phyloP scores from a whole-genome alignment of 2,797 vertebrate species.

The Gastrophryne carolinensis region DNA sequence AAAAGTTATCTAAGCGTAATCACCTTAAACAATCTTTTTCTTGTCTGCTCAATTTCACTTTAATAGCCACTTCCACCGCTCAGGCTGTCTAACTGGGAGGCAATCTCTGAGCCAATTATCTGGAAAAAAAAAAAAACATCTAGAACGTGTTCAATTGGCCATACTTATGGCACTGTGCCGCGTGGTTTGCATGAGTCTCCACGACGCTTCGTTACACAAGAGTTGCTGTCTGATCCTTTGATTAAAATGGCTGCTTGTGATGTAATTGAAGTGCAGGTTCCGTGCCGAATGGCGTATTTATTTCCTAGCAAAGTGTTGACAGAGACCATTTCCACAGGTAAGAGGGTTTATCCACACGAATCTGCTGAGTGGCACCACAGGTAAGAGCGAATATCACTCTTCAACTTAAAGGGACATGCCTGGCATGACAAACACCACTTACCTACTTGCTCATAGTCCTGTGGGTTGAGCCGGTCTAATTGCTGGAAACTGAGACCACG shows the following conservation, averaged over 20 bases:
- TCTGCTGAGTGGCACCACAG: background rate
- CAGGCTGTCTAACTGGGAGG: constrained; percentile 56
- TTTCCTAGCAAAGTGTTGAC: background rate
- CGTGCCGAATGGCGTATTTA: background rate
- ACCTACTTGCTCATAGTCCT: no score
- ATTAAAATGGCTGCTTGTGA: constrained; percentile 24
- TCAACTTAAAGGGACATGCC: no score
- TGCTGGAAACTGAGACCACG: no score
- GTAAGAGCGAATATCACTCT: no score
- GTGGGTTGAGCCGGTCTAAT: no score
- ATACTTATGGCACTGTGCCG: constrained; percentile 60
- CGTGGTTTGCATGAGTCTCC: constrained; percentile 61
- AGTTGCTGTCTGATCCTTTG: constrained; percentile 14
- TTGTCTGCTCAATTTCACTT: constrained; percentile 59
- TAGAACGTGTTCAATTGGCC: constrained; percentile 63
- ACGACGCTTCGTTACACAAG: constrained; percentile 43
- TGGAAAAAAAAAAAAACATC: constrained; percentile 62
- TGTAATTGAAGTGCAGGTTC: constrained; percentile 3
- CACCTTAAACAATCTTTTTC: constrained; percentile 36
- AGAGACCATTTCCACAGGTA: background rate
- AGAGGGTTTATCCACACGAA: background rate
- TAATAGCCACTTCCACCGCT: constrained; percentile 43
- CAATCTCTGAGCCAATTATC: constrained; percentile 64
- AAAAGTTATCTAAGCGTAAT: constrained; percentile 28
- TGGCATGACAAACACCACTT: no score